These are phyloP conservation scores for Chrysemys picta DNA, from an alignment of 2,113 vertebrate species.

Conservation along the genomic window DNA sequence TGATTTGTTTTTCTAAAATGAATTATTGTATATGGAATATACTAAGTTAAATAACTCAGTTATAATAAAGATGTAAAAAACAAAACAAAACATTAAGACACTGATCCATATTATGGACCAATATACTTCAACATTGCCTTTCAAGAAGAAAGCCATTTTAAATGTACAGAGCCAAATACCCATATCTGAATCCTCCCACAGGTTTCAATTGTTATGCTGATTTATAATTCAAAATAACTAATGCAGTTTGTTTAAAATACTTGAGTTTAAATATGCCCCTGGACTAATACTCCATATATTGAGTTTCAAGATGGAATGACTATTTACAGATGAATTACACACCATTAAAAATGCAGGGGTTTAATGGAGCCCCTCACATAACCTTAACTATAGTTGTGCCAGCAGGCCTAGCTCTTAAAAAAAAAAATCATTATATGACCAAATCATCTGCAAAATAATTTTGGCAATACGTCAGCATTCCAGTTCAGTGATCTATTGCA, in stretches of 20 bases:
- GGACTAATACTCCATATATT: no score
- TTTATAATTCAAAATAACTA: neutral
- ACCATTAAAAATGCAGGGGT: neutral
- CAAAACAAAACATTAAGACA: no score
- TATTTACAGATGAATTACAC: neutral
- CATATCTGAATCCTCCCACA: neutral
- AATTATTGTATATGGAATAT: no score
- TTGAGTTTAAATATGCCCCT: neutral
- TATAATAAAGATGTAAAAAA: no score
- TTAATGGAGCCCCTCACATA: neutral
- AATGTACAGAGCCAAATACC: neutral
- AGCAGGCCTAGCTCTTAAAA: neutral
- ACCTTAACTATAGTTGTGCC: neutral
- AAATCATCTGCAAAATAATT: neutral
- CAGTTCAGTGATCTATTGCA: neutral
- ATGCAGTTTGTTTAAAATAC: neutral
- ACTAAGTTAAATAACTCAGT: no score
- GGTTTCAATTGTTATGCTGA: neutral
- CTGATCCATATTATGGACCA: neutral
- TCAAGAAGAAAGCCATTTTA: neutral
- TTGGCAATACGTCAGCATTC: neutral
- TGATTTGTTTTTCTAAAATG: no score
- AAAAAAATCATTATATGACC: neutral
- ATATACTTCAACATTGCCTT: neutral
- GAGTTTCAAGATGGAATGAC: neutral